Percentiles rank a stretch among this genome's conserved stretches.
phyloP scores from a whole-genome alignment of 2,797 vertebrate species.

The Anniella stebbinsi region DNA sequence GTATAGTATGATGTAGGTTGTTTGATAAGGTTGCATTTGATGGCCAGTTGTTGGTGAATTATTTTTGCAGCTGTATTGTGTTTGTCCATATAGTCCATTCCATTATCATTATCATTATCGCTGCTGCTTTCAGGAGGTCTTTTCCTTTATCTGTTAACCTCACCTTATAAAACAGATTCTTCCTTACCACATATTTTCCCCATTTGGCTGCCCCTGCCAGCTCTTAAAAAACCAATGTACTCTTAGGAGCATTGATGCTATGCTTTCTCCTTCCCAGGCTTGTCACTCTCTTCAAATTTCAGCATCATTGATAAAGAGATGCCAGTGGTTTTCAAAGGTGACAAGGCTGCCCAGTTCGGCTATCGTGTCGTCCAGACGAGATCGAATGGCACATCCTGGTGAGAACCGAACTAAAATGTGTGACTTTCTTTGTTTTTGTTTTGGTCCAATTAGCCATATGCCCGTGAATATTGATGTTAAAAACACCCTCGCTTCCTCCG shows the following conservation, averaged over 20 bases:
- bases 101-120: no score
- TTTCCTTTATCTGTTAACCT: background rate
- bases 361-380: conserved; percentile 21
- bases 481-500: no score
- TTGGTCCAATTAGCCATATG: background rate
- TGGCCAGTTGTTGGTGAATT: no score
- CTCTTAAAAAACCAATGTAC: background rate
- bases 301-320: background rate
- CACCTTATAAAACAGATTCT: background rate
- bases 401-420: background rate
- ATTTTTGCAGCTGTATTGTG: no score
- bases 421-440: background rate
- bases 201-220: background rate
- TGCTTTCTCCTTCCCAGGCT: background rate
- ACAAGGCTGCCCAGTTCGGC: conserved; percentile 21
- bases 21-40: no score
- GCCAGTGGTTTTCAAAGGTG: conserved; percentile 11
- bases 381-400: background rate
- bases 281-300: background rate
- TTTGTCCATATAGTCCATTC: no score
- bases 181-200: no score
- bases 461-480: background rate
- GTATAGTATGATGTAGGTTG: no score
- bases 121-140: background rate
- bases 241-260: background rate